These are phyloP conservation scores for Galerucella nymphaeae DNA, from an alignment of 2,888 invertebrate species.

Conservation along the genomic window DNA sequence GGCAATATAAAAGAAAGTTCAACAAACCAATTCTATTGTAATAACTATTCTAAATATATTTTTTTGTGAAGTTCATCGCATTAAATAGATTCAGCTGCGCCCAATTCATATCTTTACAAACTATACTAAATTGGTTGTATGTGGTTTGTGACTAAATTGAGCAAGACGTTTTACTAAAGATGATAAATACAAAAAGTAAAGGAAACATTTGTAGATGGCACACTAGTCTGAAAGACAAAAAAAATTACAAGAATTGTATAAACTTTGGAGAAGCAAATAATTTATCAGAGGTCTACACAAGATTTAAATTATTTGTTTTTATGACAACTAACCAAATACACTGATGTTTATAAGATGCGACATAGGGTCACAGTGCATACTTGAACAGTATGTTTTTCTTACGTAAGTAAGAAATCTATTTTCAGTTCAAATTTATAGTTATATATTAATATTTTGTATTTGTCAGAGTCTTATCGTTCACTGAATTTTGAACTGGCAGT, in stretches of 20 bases:
- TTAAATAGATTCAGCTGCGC: constrained; percentile 20
- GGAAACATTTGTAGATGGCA: too few species aligned
- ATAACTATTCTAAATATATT: constrained; percentile 20
- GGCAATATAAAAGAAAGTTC: constrained; percentile 41
- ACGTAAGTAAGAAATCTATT: too few species aligned
- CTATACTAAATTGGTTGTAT: too few species aligned
- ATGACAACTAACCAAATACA: too few species aligned
- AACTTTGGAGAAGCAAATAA: too few species aligned
- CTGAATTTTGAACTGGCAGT: background rate
- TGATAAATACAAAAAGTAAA: background rate
- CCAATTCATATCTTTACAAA: background rate
- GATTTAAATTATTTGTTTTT: too few species aligned
- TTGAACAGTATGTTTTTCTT: too few species aligned
- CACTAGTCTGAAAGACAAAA: too few species aligned
- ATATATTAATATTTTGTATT: background rate
- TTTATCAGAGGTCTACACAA: too few species aligned
- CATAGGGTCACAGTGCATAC: too few species aligned
- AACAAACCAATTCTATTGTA: constrained; percentile 21
- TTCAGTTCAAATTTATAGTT: too few species aligned
- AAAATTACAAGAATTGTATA: background rate
- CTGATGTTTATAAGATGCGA: too few species aligned
- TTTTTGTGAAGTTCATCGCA: constrained; percentile 22
- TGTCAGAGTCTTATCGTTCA: background rate
- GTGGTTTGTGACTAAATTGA: background rate
- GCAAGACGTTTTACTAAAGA: background rate